Conservation (phyloP, 2,888 invertebrate species). For the Argyresthia albistria region DNA sequence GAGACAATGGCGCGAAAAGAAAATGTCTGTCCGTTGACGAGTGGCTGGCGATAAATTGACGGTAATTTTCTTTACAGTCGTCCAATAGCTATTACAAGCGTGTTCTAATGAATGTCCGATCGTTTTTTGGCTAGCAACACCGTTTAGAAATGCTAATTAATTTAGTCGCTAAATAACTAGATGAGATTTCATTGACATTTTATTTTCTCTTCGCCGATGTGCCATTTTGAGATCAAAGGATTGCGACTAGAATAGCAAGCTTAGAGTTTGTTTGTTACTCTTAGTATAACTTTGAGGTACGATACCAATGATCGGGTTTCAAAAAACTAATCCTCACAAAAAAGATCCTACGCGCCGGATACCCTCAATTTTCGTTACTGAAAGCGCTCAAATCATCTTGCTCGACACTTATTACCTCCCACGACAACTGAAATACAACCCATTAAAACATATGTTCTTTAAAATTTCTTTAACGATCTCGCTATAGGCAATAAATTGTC, state of each 20-base stretch:
- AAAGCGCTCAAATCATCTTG: conserved; percentile 8
- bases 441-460: conserved; percentile 27
- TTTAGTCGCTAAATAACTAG: conserved; percentile 41
- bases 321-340: no score
- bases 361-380: no score
- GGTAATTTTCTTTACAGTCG: conserved; percentile 53
- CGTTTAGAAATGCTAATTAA: conserved; percentile 28
- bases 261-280: no score
- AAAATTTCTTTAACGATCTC: conserved; percentile 29
- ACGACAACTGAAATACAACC: conserved; percentile 20
- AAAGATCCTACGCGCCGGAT: no score
- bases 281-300: no score
- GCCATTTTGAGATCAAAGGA: no score
- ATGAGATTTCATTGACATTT: conserved; percentile 34
- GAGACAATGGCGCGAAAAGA: conserved; percentile 43
- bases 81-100: conserved; percentile 13
- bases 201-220: no score
- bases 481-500: conserved; percentile 26
- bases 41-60: conserved; percentile 61
- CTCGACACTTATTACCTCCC: conserved; percentile 23
- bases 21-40: conserved; percentile 40
- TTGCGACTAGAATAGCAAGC: no score
- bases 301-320: no score
- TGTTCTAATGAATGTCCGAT: conserved; percentile 21
- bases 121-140: conserved; percentile 13